These are phyloP conservation scores for Drosophila ustulata DNA, from an alignment of 2,888 invertebrate genomes.

Conservation along the genomic window DNA sequence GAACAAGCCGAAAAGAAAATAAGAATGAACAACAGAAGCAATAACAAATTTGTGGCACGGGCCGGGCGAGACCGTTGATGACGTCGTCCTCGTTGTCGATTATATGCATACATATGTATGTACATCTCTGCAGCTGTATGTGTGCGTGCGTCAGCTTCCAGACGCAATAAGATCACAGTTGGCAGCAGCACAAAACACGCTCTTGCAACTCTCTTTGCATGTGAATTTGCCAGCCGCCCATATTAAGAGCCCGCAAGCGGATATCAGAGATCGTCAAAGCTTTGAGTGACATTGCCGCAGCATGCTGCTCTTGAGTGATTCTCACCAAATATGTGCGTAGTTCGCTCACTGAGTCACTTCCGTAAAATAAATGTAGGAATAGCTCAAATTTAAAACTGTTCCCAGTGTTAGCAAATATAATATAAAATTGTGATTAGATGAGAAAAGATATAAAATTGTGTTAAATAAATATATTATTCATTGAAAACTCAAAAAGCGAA, in stretches of 20 bases:
- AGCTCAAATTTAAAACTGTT: constrained; percentile 28
- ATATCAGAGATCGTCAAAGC: constrained; percentile 30
- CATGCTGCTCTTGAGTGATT: constrained; percentile 27
- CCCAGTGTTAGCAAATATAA: constrained; percentile 28
- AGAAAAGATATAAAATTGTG: no score
- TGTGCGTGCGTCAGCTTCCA: constrained; percentile 56
- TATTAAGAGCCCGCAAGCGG: background rate
- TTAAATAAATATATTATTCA: no score
- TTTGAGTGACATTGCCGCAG: constrained; percentile 23
- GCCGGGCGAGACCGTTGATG: constrained; percentile 41
- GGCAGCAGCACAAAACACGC: constrained; percentile 37
- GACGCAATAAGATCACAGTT: constrained; percentile 45
- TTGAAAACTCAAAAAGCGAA: background rate
- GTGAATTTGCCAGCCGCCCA: constrained; percentile 5
- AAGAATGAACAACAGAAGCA: constrained; percentile 42
- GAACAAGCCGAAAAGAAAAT: background rate
- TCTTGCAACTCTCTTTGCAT: constrained; percentile 26
- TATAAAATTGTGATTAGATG: no score
- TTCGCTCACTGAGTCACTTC: background rate
- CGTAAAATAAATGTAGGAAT: background rate
- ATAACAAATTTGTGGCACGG: constrained; percentile 24
- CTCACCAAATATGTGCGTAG: background rate
- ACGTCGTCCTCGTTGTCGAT: constrained; percentile 48
- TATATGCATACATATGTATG: constrained; percentile 26
- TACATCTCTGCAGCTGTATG: background rate